These are phyloP conservation scores for Mirza zaza DNA, from an alignment of 2,113 vertebrate genomes.

Conservation along the genomic window DNA sequence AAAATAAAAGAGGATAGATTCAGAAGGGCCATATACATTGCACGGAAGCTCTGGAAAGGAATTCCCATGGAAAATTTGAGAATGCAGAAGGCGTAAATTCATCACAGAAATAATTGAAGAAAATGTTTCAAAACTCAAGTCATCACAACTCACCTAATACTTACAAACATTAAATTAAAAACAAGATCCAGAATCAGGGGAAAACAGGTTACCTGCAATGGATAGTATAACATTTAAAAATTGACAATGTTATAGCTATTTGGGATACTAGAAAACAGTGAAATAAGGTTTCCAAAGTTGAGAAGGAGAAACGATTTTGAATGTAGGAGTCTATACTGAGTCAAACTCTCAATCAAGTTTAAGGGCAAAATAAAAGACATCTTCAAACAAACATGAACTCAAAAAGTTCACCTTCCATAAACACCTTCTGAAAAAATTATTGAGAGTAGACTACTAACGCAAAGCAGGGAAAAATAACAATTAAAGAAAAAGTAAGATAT, in stretches of 20 bases:
- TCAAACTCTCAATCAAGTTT: constrained; percentile 24
- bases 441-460: neutral
- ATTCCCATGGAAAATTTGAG: neutral
- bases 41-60: neutral
- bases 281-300: constrained; percentile 23
- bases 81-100: neutral
- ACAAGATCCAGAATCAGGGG: neutral
- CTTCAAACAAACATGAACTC: neutral
- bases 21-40: neutral
- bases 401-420: neutral
- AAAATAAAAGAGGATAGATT: neutral
- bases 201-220: neutral
- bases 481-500: neutral
- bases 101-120: neutral
- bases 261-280: neutral
- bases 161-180: constrained; percentile 17
- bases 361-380: constrained; percentile 37
- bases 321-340: neutral
- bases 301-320: constrained; percentile 24
- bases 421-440: neutral
- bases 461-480: neutral
- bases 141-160: neutral
- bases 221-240: neutral
- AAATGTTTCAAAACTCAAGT: neutral
- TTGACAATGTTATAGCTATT: neutral